A percentile compares a stretch with the other conserved stretches of the same genome.
These are phyloP conservation scores for Lycocorax pyrrhopterus DNA, from an alignment of 2,113 vertebrate genomes.

Conservation along the genomic window DNA sequence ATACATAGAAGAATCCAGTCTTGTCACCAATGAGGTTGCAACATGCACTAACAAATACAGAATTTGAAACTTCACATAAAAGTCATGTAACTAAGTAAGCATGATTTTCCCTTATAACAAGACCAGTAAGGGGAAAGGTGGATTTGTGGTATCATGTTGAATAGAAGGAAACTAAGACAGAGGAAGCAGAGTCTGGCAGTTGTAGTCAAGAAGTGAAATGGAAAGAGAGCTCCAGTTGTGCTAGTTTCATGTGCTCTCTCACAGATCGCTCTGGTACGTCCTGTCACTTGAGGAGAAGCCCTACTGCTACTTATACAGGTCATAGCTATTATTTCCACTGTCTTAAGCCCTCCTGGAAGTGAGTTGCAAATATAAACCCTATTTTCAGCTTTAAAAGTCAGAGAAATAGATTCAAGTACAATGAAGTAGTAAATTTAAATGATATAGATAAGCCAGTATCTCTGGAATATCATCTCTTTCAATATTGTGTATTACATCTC, in stretches of 20 bases:
- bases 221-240: background rate
- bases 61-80: background rate
- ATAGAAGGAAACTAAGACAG: background rate
- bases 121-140: background rate
- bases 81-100: background rate
- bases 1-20: background rate
- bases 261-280: background rate
- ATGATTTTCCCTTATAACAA: background rate
- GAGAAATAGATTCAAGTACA: background rate
- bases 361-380: background rate
- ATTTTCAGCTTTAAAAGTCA: background rate
- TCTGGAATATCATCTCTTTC: background rate
- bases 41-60: rapidly evolving
- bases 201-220: background rate
- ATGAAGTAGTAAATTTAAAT: background rate
- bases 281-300: background rate
- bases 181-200: background rate
- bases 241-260: background rate
- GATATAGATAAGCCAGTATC: background rate
- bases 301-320: background rate
- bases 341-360: background rate
- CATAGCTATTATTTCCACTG: background rate
- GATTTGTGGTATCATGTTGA: background rate
- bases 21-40: background rate
- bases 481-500: background rate